phyloP scores from a whole-genome alignment of 2,113 vertebrate genomes.

The Nannobrachium achirus region DNA sequence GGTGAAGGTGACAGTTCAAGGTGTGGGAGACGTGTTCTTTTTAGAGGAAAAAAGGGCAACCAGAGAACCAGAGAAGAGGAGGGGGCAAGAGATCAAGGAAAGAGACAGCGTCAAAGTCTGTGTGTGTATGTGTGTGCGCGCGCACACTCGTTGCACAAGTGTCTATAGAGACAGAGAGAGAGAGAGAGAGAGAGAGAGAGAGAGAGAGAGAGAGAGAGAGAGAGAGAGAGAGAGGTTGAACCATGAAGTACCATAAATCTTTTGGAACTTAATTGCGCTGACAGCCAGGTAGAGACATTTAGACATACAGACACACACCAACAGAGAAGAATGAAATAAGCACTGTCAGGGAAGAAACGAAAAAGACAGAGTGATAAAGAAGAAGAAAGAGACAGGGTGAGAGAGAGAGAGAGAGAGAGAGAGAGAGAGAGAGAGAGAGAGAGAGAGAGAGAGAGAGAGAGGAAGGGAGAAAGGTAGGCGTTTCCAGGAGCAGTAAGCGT shows the following conservation, averaged over 20 bases:
- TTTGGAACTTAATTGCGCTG: conserved; percentile 48
- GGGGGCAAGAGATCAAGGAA: no score
- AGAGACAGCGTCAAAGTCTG: no score
- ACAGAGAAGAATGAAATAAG: no score
- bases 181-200: background rate
- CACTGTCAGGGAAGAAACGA: no score
- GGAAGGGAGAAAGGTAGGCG: conserved; percentile 38
- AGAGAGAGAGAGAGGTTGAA: conserved; percentile 10
- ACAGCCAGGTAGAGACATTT: conserved; percentile 20
- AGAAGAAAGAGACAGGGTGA: conserved; percentile 3
- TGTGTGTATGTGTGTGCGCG: no score
- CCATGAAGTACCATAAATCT: conserved; percentile 13
- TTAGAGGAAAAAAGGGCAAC: no score
- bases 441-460: conserved; percentile 24
- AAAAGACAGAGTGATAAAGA: background rate
- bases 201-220: conserved; percentile 19
- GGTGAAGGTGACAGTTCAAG: no score
- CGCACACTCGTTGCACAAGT: no score
- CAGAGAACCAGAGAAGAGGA: no score
- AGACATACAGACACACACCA: no score
- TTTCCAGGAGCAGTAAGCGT: conserved; percentile 55
- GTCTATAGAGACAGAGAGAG: conserved; percentile 2
- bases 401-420: background rate
- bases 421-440: conserved; percentile 8
- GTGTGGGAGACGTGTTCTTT: no score